Conservation (phyloP, 2,113 vertebrate genomes). For the Ptilonorhynchus violaceus region DNA sequence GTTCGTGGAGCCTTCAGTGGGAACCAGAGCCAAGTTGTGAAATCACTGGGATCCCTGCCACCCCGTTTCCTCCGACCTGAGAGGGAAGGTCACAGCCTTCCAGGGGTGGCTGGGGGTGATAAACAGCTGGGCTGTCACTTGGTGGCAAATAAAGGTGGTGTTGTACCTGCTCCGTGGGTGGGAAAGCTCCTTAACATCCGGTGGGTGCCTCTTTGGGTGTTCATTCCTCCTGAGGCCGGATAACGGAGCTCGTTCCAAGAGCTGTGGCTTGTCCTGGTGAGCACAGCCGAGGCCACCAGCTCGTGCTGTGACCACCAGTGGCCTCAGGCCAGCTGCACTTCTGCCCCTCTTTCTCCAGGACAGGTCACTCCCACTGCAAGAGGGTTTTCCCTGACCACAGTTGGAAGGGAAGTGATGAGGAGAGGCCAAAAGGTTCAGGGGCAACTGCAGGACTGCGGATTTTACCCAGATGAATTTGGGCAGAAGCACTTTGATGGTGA, state of each 20-base stretch:
- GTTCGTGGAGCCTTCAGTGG: background rate
- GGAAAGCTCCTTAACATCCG: background rate
- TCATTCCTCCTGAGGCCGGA: fast-evolving
- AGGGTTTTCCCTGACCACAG: background rate
- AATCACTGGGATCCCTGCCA: background rate
- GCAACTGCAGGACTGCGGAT: background rate
- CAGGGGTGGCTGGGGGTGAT: background rate
- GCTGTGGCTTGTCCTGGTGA: background rate
- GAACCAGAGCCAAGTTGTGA: background rate
- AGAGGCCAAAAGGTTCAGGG: background rate
- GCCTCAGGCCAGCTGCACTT: background rate
- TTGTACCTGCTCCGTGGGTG: background rate
- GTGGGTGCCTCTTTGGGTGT: background rate
- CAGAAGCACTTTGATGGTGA: background rate
- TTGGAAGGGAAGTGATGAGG: background rate
- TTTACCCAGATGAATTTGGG: background rate
- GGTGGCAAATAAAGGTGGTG: background rate
- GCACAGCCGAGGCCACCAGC: fast-evolving
- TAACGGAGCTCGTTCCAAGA: background rate
- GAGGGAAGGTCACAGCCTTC: background rate
- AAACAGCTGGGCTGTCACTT: background rate
- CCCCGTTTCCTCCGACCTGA: background rate
- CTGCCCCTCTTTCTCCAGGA: background rate
- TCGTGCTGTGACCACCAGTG: background rate
- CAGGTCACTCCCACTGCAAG: background rate